A percentile compares a stretch with the other conserved stretches of the same genome.
Evolutionary conservation across 2,888 invertebrate species (phyloP).

Genomic region (Lathronympha strigana): DNA sequence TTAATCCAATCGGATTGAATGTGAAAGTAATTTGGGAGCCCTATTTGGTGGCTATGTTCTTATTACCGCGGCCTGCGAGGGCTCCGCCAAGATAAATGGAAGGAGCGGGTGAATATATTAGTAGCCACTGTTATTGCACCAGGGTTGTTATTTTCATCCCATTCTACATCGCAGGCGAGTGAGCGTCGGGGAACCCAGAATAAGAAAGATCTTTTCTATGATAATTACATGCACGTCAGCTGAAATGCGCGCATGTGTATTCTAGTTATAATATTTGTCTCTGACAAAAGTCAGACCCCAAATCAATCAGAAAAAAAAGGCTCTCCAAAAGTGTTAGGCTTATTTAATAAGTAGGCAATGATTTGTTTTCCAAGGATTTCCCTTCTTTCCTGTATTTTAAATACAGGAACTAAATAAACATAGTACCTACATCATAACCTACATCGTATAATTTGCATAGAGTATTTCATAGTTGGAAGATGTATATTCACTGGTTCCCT

Average conservation of each 20-base stretch:
- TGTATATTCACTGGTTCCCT: background rate
- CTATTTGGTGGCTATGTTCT: constrained; percentile 38
- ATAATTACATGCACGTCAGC: background rate
- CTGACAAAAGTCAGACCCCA: too few species aligned
- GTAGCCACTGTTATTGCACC: constrained; percentile 45
- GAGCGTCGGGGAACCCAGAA: background rate
- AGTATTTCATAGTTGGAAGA: background rate
- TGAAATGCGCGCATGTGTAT: too few species aligned
- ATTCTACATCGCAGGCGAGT: background rate
- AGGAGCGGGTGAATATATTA: constrained; percentile 46
- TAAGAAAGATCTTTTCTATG: background rate
- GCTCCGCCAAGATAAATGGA: constrained; percentile 38
- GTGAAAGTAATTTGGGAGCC: constrained; percentile 31
- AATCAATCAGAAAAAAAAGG: too few species aligned
- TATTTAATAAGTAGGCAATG: too few species aligned
- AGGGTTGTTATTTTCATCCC: constrained; percentile 2
- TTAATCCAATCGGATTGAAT: constrained; percentile 38
- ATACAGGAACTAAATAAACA: too few species aligned
- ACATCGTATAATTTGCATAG: too few species aligned
- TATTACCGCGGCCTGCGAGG: constrained; percentile 38
- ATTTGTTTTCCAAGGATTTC: too few species aligned
- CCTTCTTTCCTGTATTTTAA: too few species aligned
- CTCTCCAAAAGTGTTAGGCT: too few species aligned
- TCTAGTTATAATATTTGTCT: too few species aligned
- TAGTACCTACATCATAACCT: too few species aligned